Conservation (phyloP, 2,888 invertebrate species). For the Polyommatus icarus region DNA sequence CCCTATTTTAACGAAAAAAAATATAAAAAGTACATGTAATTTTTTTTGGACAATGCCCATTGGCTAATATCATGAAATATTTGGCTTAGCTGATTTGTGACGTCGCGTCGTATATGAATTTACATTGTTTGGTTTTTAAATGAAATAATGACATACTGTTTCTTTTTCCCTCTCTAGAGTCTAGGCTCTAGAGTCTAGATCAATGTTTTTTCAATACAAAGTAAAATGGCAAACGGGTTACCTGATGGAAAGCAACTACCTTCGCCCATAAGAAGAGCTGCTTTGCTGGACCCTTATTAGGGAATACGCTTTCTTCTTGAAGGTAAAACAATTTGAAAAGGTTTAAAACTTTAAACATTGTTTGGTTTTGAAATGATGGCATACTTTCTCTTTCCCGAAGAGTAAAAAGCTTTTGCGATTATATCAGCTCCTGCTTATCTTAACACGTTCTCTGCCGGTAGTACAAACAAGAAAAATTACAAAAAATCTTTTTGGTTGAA, state of each 20-base stretch:
- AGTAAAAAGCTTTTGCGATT: neutral
- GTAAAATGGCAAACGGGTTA: too few species aligned
- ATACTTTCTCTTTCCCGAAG: neutral
- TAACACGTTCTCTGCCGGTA: too few species aligned
- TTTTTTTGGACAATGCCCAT: too few species aligned
- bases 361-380: neutral
- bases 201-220: neutral
- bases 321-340: neutral
- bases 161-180: neutral
- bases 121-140: neutral
- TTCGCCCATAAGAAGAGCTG: too few species aligned
- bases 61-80: slow-evolving; percentile 10
- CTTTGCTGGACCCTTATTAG: too few species aligned
- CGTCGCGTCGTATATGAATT: neutral
- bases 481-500: too few species aligned
- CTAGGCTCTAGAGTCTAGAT: too few species aligned
- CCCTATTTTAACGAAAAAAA: too few species aligned
- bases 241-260: too few species aligned
- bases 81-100: neutral
- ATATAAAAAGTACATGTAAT: too few species aligned
- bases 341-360: too few species aligned
- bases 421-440: neutral
- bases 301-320: neutral
- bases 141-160: neutral
- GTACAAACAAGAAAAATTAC: too few species aligned